Evolutionary conservation across 2,113 vertebrate species (phyloP).

Genomic region (Mohoua ochrocephala): DNA sequence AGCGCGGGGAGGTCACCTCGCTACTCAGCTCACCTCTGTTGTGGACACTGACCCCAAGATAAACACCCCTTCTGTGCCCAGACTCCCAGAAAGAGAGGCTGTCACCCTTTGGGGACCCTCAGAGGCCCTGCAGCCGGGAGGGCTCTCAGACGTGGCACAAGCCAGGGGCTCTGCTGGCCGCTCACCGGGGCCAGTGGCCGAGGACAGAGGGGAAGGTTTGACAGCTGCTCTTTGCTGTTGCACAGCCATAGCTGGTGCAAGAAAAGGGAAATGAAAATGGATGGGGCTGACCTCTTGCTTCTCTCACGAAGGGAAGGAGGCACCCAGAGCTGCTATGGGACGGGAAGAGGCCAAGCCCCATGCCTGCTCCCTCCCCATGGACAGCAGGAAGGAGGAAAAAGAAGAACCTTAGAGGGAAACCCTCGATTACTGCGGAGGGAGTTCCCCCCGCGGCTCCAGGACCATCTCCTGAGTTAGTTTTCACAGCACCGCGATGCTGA

Average conservation of each 20-base stretch:
- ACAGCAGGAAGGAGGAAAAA: not conserved
- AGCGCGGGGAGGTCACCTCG: rapidly evolving
- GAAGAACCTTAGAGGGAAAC: not conserved
- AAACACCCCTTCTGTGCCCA: not conserved
- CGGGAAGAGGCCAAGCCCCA: not conserved
- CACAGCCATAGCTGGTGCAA: not conserved
- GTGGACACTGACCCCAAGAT: not conserved
- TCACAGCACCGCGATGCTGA: not conserved
- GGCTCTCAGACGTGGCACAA: not conserved
- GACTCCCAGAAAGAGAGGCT: not conserved
- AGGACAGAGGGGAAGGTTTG: not conserved
- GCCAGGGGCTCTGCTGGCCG: rapidly evolving
- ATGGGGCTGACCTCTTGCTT: not conserved
- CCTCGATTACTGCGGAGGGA: not conserved
- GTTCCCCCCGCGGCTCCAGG: not conserved
- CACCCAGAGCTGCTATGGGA: not conserved
- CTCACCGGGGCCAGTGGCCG: rapidly evolving
- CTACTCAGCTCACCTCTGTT: not conserved
- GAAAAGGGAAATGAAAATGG: not conserved
- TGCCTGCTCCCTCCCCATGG: not conserved
- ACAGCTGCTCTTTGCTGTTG: not conserved
- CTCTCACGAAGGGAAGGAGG: not conserved
- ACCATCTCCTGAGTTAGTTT: not conserved
- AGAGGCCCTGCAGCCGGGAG: not conserved
- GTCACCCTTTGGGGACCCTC: not conserved